phyloP scores from a whole-genome alignment of 2,888 invertebrate genomes.

The Clusia tigrina region DNA sequence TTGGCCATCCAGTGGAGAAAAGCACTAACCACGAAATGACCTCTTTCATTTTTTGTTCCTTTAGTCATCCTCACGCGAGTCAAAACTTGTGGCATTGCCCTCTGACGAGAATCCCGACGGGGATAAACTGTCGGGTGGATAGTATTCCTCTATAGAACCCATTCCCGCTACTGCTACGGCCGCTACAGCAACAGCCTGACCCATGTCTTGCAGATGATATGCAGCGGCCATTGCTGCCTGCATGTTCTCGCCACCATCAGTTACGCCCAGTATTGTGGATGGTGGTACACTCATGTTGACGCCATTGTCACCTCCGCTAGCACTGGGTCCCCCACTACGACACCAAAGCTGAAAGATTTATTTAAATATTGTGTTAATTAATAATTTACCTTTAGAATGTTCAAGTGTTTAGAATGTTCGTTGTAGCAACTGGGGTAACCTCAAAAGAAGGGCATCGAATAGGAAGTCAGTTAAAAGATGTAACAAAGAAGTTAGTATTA shows the following conservation, averaged over 20 bases:
- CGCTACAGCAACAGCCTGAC: slow-evolving; percentile 40
- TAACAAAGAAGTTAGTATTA: no score
- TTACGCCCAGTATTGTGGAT: slow-evolving; percentile 39
- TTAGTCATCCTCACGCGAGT: slow-evolving; percentile 82
- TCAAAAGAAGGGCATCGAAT: no score
- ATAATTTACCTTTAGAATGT: no score
- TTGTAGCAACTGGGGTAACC: no score
- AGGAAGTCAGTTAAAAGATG: no score
- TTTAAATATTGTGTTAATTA: no score
- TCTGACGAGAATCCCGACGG: slow-evolving; percentile 80
- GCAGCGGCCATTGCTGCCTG: slow-evolving; percentile 49
- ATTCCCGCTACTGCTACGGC: slow-evolving; percentile 43
- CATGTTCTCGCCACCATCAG: slow-evolving; percentile 71
- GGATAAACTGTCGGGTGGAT: slow-evolving; percentile 76
- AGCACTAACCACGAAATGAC: no score
- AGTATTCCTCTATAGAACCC: slow-evolving; percentile 63
- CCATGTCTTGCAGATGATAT: slow-evolving; percentile 51
- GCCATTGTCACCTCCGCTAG: slow-evolving; percentile 5
- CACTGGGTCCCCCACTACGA: slow-evolving; percentile 70
- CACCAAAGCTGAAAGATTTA: no score
- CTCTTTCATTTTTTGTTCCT: no score
- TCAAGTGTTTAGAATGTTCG: no score
- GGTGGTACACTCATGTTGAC: no score
- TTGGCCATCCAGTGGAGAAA: no score
- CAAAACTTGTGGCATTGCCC: slow-evolving; percentile 72